Conservation (phyloP, 2,797 vertebrate genomes). For the Sternotherus odoratus region DNA sequence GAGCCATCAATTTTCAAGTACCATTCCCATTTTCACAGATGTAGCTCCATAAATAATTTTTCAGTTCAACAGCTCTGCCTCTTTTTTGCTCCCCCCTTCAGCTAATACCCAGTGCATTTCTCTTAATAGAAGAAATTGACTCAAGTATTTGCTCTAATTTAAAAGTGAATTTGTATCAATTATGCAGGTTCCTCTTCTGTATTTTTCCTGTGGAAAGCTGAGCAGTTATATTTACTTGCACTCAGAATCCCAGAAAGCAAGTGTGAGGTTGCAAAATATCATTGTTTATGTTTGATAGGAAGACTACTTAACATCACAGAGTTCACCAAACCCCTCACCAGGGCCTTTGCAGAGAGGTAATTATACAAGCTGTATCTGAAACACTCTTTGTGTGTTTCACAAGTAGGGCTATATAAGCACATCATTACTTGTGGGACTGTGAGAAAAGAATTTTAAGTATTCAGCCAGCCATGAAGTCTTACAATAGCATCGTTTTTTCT, state of each 20-base stretch:
- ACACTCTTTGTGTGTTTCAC: not conserved
- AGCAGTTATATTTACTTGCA: not conserved
- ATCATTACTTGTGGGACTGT: not conserved
- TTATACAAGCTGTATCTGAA: constrained; percentile 5
- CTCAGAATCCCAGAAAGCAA: constrained; percentile 7
- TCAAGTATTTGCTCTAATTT: constrained; percentile 66
- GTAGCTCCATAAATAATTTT: not conserved
- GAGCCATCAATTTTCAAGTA: not conserved
- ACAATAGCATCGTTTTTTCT: not conserved
- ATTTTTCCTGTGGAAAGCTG: constrained; percentile 47
- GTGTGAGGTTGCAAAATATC: not conserved
- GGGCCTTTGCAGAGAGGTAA: not conserved
- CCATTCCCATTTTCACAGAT: not conserved
- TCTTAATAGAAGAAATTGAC: constrained; percentile 72
- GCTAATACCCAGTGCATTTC: constrained; percentile 31
- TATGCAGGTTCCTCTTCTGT: constrained; percentile 55
- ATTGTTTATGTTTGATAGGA: constrained; percentile 25
- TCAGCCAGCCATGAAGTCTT: not conserved
- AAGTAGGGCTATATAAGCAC: not conserved
- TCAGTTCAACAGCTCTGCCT: not conserved
- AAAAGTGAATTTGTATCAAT: constrained; percentile 64
- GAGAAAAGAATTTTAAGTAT: constrained; percentile 31
- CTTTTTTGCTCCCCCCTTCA: not conserved
- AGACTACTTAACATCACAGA: constrained; percentile 43
- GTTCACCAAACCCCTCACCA: constrained; percentile 34